Evolutionary conservation across 92 coral and sea anemone species (phyloP), one percentile per base, ranked within the genome.

Genomic region (Siderastrea radians): DNA sequence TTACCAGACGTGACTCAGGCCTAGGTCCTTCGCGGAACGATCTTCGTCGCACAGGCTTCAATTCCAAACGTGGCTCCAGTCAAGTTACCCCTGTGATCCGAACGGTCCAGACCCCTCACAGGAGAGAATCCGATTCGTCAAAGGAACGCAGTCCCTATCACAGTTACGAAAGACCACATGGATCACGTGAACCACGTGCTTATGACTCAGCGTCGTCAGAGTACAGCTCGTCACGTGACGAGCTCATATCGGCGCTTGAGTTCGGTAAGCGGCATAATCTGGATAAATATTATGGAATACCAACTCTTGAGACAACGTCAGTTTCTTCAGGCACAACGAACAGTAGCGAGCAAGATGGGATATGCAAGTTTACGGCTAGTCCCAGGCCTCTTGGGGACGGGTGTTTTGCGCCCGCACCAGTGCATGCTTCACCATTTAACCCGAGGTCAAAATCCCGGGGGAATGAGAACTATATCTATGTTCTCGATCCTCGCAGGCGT

Each of bases 191-290:
- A 17, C 94, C 96, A 50, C 94, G 98, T 48, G 96, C 98, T 7
- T 98, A 98, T 78, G 99, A 98, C 84, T 98, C 99, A 19, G 96
- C 99, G 57, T 98, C 99, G 11, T 98, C 99, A 6, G 99, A 98
- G 71, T 98, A 94, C 80, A 98, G 99, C 83, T 98, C 99, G 59
- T 98, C 99, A 91, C 99, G 99, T 91, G 99, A 98, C 66, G 99
- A 98, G 75, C 96, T 98, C 44, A 89, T 95, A 68, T 85, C 98
- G 60, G 99, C 99, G 11, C 90, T 96, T 19, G 99, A 98, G 84
- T 98, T 93, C 74, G 99, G 99, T 19, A 98, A 98, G 83, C 77
- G 98, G 72, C 96, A 98, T 85, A 96, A 98, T 65, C 93, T 98
- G 60, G 99, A 95, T 67, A 94, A 94, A 80, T 96, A 90, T 85